phyloP scores from a whole-genome alignment of 2,113 vertebrate genomes.

The Alligator sinensis region DNA sequence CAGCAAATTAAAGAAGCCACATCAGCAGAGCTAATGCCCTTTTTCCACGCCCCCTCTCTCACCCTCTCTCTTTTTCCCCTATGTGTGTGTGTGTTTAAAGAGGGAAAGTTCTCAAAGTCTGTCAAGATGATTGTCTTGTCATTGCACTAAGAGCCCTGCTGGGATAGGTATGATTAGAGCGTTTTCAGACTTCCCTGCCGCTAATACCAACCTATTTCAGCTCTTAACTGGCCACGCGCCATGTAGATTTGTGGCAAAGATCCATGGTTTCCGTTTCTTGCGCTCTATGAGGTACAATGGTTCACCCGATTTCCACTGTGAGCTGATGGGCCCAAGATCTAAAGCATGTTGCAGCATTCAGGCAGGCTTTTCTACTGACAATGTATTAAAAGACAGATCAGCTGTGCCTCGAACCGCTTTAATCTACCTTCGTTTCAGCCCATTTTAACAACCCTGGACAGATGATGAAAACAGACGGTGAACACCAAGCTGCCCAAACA shows the following conservation, averaged over 20 bases:
- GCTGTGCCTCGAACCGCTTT: conserved; percentile 34
- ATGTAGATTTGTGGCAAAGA: conserved; percentile 56
- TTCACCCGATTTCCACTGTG: conserved; percentile 39
- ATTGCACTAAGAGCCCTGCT: conserved; percentile 42
- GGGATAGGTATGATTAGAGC: conserved; percentile 58
- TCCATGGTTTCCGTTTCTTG: conserved; percentile 63
- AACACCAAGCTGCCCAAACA: conserved; percentile 30
- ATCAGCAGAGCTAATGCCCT: conserved; percentile 57
- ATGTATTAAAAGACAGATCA: conserved; percentile 27
- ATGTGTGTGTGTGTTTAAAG: conserved; percentile 37
- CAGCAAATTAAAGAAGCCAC: conserved; percentile 72
- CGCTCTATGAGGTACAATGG: not conserved
- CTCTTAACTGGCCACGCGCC: conserved; percentile 45
- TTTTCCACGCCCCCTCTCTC: conserved; percentile 1
- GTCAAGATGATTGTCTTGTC: conserved; percentile 67
- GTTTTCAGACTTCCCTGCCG: conserved; percentile 50
- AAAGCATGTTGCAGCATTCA: conserved; percentile 32
- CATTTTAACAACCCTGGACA: conserved; percentile 24
- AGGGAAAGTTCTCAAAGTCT: conserved; percentile 66
- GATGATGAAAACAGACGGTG: conserved; percentile 34
- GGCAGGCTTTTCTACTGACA: conserved; percentile 29
- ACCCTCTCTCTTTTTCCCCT: conserved; percentile 1
- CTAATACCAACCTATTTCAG: conserved; percentile 51
- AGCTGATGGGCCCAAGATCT: conserved; percentile 48
- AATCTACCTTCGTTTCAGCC: conserved; percentile 22